Conservation (phyloP, 2,888 invertebrate species). For the Trilocha varians region DNA sequence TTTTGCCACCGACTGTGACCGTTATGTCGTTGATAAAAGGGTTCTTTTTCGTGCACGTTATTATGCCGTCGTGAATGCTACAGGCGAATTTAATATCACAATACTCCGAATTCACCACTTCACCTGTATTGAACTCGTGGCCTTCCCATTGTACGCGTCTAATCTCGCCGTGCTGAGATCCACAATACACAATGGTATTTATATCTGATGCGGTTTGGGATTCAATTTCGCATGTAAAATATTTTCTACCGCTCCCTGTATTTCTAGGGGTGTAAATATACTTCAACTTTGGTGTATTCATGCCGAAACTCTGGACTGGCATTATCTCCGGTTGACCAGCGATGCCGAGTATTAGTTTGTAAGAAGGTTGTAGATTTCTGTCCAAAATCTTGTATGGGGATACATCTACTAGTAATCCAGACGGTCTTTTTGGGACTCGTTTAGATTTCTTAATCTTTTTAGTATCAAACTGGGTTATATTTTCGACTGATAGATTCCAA, state of each 20-base stretch:
- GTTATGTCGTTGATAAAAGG: slow-evolving; percentile 75
- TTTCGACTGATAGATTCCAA: slow-evolving; percentile 79
- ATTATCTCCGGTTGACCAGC: slow-evolving; percentile 52
- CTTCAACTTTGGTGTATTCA: slow-evolving; percentile 40
- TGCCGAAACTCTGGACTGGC: slow-evolving; percentile 55
- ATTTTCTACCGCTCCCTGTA: slow-evolving; percentile 49
- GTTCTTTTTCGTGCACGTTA: slow-evolving; percentile 75
- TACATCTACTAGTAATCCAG: slow-evolving; percentile 71
- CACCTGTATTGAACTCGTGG: slow-evolving; percentile 76
- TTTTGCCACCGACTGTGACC: slow-evolving; percentile 82
- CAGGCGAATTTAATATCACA: slow-evolving; percentile 54
- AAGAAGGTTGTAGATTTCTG: slow-evolving; percentile 76
- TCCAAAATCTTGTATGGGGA: slow-evolving; percentile 76
- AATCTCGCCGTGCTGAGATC: slow-evolving; percentile 59
- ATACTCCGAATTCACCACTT: slow-evolving; percentile 75
- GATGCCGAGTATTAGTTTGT: slow-evolving; percentile 63
- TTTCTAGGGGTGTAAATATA: slow-evolving; percentile 42
- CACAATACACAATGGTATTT: slow-evolving; percentile 41
- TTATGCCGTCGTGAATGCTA: slow-evolving; percentile 80
- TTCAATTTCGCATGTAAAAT: slow-evolving; percentile 44
- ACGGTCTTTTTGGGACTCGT: slow-evolving; percentile 67
- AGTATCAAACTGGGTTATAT: slow-evolving; percentile 36
- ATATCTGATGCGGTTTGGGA: slow-evolving; percentile 40
- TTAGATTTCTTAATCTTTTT: slow-evolving; percentile 56
- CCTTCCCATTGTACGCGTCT: slow-evolving; percentile 77